These are phyloP conservation scores for Caenorhabditis inopinata DNA, from an alignment of 1,140 invertebrate species.

Conservation along the genomic window DNA sequence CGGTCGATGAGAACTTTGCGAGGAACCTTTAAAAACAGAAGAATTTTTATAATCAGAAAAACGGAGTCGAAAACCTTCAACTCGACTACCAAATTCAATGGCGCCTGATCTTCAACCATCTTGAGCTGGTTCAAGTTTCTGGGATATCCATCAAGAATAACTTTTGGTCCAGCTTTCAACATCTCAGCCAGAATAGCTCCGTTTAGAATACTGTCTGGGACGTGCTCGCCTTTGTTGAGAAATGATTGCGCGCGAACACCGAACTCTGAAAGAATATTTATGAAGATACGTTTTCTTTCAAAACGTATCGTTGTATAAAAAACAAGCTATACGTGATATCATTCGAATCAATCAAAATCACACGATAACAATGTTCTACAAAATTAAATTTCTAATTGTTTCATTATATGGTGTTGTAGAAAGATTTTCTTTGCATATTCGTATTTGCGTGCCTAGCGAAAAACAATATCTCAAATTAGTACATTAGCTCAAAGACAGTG, in stretches of 20 bases:
- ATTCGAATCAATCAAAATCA: too few relatives aligned
- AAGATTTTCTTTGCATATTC: too few relatives aligned
- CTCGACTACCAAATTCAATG: conserved; percentile 29
- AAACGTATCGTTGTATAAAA: too few relatives aligned
- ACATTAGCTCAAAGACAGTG: too few relatives aligned
- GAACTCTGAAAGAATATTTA: conserved; percentile 31
- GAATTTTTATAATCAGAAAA: not conserved
- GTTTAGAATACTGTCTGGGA: conserved; percentile 40
- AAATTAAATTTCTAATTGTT: too few relatives aligned
- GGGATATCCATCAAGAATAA: conserved; percentile 39
- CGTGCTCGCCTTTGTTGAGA: conserved; percentile 39
- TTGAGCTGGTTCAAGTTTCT: conserved; percentile 35
- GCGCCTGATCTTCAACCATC: conserved; percentile 35
- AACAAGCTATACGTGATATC: too few relatives aligned
- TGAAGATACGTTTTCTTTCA: not conserved
- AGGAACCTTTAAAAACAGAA: not conserved
- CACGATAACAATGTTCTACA: too few relatives aligned
- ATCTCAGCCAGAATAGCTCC: conserved; percentile 24
- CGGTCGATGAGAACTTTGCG: conserved; percentile 40
- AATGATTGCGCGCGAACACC: conserved; percentile 32
- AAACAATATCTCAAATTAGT: too few relatives aligned
- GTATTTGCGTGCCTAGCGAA: too few relatives aligned
- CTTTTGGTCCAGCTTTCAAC: not conserved
- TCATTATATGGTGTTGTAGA: too few relatives aligned
- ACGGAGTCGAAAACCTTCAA: not conserved